Evolutionary conservation across 2,113 vertebrate genomes (phyloP), one percentile per base, ranked within the genome.

Genomic region (Lonchura striata): DNA sequence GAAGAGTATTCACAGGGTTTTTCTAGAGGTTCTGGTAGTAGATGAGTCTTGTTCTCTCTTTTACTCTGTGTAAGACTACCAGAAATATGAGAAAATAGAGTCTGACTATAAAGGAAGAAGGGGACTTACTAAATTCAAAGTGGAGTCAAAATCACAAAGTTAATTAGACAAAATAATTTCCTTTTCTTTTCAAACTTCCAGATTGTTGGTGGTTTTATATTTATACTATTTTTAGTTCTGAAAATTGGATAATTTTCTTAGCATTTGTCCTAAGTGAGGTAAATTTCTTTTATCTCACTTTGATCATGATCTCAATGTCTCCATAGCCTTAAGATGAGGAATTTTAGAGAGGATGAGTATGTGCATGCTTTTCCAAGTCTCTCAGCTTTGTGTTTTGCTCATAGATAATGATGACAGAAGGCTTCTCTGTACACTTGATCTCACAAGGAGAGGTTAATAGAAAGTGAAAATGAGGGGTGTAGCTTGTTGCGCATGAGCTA

Each of bases 381-480:
- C 52, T 9, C 41, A 49, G 25, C 65, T 84, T 41, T 71, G 52
- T 91, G 74, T 94, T 95, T 69, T 89, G 12, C 33, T 37, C 16
- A 35, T 60, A 28, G 49, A 60, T 95, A 91, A 95, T 78, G 89
- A 91, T 93, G 77, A 92, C 82, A 86, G 91, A 94, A 94, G 72
- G 80, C 59, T 94, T 91, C 78, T 71, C 76, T 2, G 9, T 70
- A 44, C 86, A 88, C 76, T 95, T 96, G 85, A 95, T 80, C 91
- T 95, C 91, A 90, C 31, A 47, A 85, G 86, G 90, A 88, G 81
- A 89, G 92, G 94, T 95, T 97, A 92, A 95, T 92, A 90, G 90
- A 66, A 93, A 92, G 81, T 85, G 84, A 91, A 96, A 96, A 95
- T 54, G 49, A 95, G 87, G 74, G 94, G 93, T 95, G 94, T 95